Evolutionary conservation across 2,797 vertebrate genomes (phyloP).

Genomic region (Muraenolepis orangiensis): DNA sequence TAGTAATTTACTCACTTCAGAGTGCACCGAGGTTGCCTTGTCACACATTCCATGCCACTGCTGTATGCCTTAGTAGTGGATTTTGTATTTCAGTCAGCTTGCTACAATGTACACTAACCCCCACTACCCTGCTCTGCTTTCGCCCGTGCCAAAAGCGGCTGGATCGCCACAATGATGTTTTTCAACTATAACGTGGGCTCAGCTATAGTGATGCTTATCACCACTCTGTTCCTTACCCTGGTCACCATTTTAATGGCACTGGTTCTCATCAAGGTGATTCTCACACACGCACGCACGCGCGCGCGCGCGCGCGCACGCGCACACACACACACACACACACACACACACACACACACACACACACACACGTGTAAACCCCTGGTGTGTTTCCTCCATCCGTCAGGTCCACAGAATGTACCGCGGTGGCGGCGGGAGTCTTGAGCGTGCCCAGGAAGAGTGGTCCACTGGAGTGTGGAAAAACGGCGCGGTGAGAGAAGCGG

Average conservation of each 20-base stretch:
- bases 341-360: neutral
- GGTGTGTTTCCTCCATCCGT: neutral
- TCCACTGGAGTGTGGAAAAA: conserved; percentile 82
- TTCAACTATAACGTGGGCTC: conserved; percentile 71
- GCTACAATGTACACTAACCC: conserved; percentile 53
- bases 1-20: neutral
- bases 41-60: neutral
- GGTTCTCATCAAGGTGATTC: conserved; percentile 74
- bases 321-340: neutral
- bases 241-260: conserved; percentile 78
- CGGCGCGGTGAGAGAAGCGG: conserved; percentile 79
- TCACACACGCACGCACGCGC: neutral
- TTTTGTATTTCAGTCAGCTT: conserved; percentile 34
- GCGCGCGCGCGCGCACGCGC: neutral
- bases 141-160: conserved; percentile 67
- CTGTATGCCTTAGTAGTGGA: neutral
- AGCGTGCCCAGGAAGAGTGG: conserved; percentile 92
- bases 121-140: conserved; percentile 53
- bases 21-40: neutral
- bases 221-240: conserved; percentile 84
- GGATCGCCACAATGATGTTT: conserved; percentile 74
- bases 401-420: conserved; percentile 92
- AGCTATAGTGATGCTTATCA: conserved; percentile 87
- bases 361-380: neutral
- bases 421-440: conserved; percentile 85